Percentiles rank a stretch among this genome's conserved stretches.
These are phyloP conservation scores for Botia almorhae DNA, from an alignment of 2,797 vertebrate genomes.

Conservation along the genomic window DNA sequence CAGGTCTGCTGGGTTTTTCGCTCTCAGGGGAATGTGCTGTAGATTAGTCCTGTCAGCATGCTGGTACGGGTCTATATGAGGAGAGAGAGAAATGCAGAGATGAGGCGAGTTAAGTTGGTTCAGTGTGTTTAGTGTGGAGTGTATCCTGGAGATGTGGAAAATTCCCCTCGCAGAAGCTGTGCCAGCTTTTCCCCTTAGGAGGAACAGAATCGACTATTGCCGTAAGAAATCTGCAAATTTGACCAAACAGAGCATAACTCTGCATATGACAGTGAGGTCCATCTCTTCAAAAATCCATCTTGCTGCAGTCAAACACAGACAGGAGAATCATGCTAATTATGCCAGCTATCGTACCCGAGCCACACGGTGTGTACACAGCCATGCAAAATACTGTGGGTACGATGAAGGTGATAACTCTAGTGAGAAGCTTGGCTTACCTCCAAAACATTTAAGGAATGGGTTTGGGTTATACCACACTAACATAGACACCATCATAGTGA, in stretches of 20 bases:
- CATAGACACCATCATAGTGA: constrained; percentile 13
- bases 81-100: constrained; percentile 32
- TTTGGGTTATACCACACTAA: constrained; percentile 29
- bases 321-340: background rate
- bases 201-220: constrained; percentile 31
- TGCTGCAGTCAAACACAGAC: constrained; percentile 26
- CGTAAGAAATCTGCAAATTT: constrained; percentile 29
- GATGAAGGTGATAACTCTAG: constrained; percentile 36
- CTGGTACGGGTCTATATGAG: too few species aligned
- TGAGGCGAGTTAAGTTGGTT: constrained; percentile 64
- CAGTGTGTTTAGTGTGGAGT: constrained; percentile 59
- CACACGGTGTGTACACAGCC: background rate
- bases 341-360: background rate
- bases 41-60: background rate
- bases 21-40: background rate
- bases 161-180: constrained; percentile 57
- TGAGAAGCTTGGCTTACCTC: constrained; percentile 12
- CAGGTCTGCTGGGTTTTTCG: background rate
- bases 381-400: constrained; percentile 11
- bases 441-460: constrained; percentile 42
- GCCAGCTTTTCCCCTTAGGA: constrained; percentile 21
- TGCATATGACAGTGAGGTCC: constrained; percentile 8
- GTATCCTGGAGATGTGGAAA: constrained; percentile 76
- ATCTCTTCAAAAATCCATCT: background rate
- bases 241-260: constrained; percentile 43